A percentile compares a stretch with the other conserved stretches of the same genome.
Evolutionary conservation across 2,113 vertebrate genomes (phyloP).

Genomic region (Trematomus loennbergii): DNA sequence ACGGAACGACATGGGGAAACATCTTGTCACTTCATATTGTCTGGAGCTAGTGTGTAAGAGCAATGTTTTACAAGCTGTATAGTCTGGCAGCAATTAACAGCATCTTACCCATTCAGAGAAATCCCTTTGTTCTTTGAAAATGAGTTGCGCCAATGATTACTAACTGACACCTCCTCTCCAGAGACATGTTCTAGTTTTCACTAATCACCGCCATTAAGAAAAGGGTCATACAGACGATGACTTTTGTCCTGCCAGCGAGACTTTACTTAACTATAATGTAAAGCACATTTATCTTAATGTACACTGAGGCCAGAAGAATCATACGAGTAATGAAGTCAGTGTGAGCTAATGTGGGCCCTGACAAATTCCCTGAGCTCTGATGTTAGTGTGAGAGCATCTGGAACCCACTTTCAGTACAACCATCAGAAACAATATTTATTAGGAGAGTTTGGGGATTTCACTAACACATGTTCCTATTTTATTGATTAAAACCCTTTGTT

Average conservation of each 20-base stretch:
- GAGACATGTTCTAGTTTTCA: conserved; percentile 52
- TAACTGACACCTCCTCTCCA: conserved; percentile 11
- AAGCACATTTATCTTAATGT: conserved; percentile 18
- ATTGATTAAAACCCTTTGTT: conserved; percentile 52
- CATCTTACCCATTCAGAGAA: conserved; percentile 23
- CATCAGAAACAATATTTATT: neutral
- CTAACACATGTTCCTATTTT: conserved; percentile 20
- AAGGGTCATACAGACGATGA: conserved; percentile 12
- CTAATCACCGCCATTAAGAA: conserved; percentile 54
- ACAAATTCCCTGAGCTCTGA: conserved; percentile 14
- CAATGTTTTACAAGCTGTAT: conserved; percentile 6
- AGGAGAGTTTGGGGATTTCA: neutral
- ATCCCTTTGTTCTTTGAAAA: conserved; percentile 24
- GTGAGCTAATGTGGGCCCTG: conserved; percentile 30
- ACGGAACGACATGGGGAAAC: conserved; percentile 5
- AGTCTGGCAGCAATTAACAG: conserved; percentile 62
- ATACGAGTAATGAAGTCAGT: conserved; percentile 31
- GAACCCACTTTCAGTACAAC: conserved; percentile 1
- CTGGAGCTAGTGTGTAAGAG: conserved; percentile 6
- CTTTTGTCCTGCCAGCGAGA: conserved; percentile 9
- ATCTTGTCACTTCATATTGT: conserved; percentile 22
- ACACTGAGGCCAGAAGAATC: conserved; percentile 16
- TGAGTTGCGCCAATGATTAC: conserved; percentile 10
- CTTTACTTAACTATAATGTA: conserved; percentile 12
- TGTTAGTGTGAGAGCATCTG: conserved; percentile 47